Base-by-base conservation (phyloP, 2,888 invertebrate genomes). In the Orchesellides sinensis region DNA sequence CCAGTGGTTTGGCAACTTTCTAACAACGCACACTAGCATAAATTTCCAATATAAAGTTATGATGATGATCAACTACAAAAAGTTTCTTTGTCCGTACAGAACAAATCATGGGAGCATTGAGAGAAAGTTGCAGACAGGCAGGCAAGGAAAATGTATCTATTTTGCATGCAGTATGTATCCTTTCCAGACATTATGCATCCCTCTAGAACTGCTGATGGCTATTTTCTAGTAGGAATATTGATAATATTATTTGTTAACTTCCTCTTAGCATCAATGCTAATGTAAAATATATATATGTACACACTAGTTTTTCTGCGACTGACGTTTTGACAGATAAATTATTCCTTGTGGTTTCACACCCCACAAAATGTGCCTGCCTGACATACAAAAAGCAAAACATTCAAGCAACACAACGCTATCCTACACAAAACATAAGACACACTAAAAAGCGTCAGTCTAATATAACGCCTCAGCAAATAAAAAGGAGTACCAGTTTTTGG, bases 271-370 rank as follows among this genome's bases (percentile, higher is more conserved):
- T n/a, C n/a, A n/a, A n/a, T n/a, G n/a, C n/a, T n/a, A n/a, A 49
- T 49, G 49, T 4, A 49, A 5, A 49, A 5, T 17, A 49, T 21
- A 54, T 6, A 29, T 17, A 54, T 54, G 21, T 59, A 29, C 35
- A 49, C 27, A 65, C 21, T n/a, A 47, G 66, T 40, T n/a, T 54
- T 61, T 29, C 72, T 78, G 78, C 40, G 6, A 52, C 66, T 83
- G 83, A 78, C 83, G 49, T 83, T 75, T 83, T 77, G 83, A 83
- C 83, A 83, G 83, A 83, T 83, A 78, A 83, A 83, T 83, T 83
- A 83, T 78, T 77, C 72, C 83, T 59, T 75, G 69, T 83, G 83
- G 83, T 70, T 83, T 68, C 56, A 69, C 74, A 75, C 69, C 63
- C 68, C 65, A 69, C n/a, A n/a, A n/a, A n/a, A n/a, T n/a, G n/a